These are phyloP conservation scores for Perdita meconis DNA, from an alignment of 2,888 invertebrate genomes.

Conservation along the genomic window DNA sequence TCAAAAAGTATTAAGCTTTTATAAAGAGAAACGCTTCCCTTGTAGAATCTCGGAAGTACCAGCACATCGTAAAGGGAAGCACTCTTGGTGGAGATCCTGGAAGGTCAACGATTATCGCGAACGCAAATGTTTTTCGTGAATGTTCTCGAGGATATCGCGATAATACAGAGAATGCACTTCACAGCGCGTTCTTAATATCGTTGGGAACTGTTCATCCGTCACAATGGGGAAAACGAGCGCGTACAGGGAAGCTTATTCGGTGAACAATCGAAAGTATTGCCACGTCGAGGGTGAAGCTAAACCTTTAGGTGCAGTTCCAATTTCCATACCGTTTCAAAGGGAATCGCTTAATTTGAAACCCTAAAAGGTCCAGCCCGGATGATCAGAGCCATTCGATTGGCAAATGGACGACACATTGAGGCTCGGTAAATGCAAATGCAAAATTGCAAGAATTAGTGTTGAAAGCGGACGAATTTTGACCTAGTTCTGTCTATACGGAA, in stretches of 20 bases:
- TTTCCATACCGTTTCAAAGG: constrained; percentile 23
- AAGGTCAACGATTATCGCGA: constrained; percentile 34
- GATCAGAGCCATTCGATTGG: background rate
- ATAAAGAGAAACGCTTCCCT: constrained; percentile 4
- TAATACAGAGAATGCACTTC: background rate
- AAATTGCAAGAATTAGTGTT: too few relatives aligned
- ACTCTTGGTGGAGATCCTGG: background rate
- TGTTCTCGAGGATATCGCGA: background rate
- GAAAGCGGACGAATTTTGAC: too few relatives aligned
- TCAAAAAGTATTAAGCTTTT: constrained; percentile 38
- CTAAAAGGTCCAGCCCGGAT: background rate
- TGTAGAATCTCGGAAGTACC: background rate
- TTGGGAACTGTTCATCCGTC: constrained; percentile 25
- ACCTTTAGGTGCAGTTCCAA: constrained; percentile 28
- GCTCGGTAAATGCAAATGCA: too few relatives aligned
- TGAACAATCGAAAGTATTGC: constrained; percentile 30
- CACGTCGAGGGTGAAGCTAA: constrained; percentile 4
- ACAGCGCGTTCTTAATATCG: constrained; percentile 25
- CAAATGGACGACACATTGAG: constrained; percentile 13
- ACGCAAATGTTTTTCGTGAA: constrained; percentile 7
- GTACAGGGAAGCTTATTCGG: constrained; percentile 22
- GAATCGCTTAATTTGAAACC: constrained; percentile 25
- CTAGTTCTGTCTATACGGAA: too few relatives aligned
- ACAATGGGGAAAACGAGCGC: background rate
- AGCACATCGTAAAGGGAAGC: background rate